phyloP scores from a whole-genome alignment of 2,797 vertebrate genomes.

The Borostomias antarcticus region DNA sequence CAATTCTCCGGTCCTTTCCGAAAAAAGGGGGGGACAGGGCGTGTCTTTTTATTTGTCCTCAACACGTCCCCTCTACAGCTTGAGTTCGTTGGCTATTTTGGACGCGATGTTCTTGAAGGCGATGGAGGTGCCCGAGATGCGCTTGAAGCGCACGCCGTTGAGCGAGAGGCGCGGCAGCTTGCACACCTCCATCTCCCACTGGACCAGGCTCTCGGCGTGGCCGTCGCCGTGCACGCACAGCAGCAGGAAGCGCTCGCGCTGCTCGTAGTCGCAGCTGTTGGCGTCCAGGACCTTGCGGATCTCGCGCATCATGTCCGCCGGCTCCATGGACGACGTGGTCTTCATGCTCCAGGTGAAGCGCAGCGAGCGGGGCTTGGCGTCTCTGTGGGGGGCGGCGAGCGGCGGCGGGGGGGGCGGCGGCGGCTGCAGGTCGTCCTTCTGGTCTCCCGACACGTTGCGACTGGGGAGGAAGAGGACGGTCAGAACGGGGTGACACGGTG shows the following conservation, averaged over 20 bases:
- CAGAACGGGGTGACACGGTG: not conserved
- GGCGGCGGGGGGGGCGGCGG: not conserved
- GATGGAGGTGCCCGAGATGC: conserved; percentile 91
- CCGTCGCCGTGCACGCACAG: conserved; percentile 89
- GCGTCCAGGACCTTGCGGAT: conserved; percentile 89
- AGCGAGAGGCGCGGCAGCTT: conserved; percentile 91
- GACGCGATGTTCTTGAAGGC: conserved; percentile 94
- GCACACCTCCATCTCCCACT: conserved; percentile 94
- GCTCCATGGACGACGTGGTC: conserved; percentile 90
- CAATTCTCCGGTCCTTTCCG: not conserved
- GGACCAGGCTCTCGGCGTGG: conserved; percentile 83
- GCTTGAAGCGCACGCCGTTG: conserved; percentile 90
- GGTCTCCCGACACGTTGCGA: conserved; percentile 87
- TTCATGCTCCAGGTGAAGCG: conserved; percentile 94
- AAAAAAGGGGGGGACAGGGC: too few relatives aligned
- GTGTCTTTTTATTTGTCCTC: too few relatives aligned
- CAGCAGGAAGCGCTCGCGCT: conserved; percentile 87
- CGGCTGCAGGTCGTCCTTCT: conserved; percentile 77
- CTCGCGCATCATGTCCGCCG: conserved; percentile 89
- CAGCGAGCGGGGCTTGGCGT: conserved; percentile 85
- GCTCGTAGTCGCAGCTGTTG: conserved; percentile 91
- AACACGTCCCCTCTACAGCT: conserved; percentile 77
- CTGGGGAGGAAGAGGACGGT: conserved; percentile 56
- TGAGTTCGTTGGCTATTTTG: conserved; percentile 92
- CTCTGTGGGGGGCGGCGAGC: conserved; percentile 34